A percentile compares a stretch with the other conserved stretches of the same genome.
Conservation (phyloP, 2,113 vertebrate genomes). For the Psilopsiagon aymara region DNA sequence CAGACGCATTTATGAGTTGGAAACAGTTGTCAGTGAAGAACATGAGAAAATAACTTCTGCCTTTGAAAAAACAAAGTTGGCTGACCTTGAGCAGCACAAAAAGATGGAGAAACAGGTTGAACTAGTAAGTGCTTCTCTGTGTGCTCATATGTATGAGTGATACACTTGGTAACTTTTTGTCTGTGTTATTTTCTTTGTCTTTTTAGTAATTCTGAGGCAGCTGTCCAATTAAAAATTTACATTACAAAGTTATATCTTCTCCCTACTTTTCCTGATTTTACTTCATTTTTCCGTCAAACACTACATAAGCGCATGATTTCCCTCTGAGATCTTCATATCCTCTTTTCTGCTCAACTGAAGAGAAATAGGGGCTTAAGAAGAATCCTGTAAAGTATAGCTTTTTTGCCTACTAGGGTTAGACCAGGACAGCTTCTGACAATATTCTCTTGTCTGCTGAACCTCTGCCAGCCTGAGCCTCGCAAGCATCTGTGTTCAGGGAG, state of each 20-base stretch:
- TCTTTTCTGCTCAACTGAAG: neutral
- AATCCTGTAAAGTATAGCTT: neutral
- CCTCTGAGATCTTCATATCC: neutral
- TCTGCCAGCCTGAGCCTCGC: neutral
- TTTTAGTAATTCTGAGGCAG: neutral
- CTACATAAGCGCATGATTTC: neutral
- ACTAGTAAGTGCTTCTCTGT: conserved; percentile 76
- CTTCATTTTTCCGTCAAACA: neutral
- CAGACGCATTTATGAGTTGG: conserved; percentile 79
- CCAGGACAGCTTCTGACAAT: neutral
- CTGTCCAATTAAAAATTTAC: neutral
- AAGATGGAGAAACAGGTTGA: conserved; percentile 86
- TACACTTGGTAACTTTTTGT: neutral
- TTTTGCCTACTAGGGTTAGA: neutral
- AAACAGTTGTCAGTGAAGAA: conserved; percentile 81
- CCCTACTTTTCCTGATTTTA: neutral
- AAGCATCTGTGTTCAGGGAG: neutral
- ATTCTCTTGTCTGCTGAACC: neutral
- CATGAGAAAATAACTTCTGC: conserved; percentile 80
- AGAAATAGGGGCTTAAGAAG: neutral
- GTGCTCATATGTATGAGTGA: neutral
- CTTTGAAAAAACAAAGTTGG: conserved; percentile 82
- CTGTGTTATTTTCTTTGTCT: neutral
- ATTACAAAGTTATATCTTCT: neutral
- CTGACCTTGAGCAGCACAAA: conserved; percentile 79